These are phyloP conservation scores for Eudasyphora cyanicolor DNA, from an alignment of 2,888 invertebrate species.

Conservation along the genomic window DNA sequence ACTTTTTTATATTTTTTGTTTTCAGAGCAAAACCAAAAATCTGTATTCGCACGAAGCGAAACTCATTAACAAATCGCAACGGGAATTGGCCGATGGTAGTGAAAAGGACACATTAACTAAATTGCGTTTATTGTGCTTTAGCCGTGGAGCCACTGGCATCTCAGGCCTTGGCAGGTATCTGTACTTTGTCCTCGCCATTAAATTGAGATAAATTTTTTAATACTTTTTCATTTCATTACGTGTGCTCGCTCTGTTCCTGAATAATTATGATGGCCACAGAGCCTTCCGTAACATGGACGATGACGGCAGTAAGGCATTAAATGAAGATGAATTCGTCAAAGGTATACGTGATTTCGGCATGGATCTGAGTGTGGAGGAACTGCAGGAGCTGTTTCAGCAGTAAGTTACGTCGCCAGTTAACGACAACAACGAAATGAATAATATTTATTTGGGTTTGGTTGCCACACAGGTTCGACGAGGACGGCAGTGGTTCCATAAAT, in stretches of 20 bases:
- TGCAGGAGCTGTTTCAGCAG: slow-evolving; percentile 76
- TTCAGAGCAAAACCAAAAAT: slow-evolving; percentile 70
- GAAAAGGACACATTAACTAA: slow-evolving; percentile 90
- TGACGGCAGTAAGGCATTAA: slow-evolving; percentile 92
- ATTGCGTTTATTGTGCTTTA: slow-evolving; percentile 89
- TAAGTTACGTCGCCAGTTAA: slow-evolving; percentile 62
- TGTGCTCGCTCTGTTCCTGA: not conserved
- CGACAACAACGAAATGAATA: slow-evolving; percentile 18
- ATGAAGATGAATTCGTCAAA: slow-evolving; percentile 89
- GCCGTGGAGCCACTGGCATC: slow-evolving; percentile 93
- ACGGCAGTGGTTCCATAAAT: slow-evolving; percentile 90
- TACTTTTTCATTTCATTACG: slow-evolving; percentile 41
- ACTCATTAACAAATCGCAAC: slow-evolving; percentile 87
- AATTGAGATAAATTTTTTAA: slow-evolving; percentile 54
- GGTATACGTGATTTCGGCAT: slow-evolving; percentile 91
- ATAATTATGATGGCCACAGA: slow-evolving; percentile 79
- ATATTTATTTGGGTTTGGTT: not conserved
- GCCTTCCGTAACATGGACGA: slow-evolving; percentile 96
- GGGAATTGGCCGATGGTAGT: slow-evolving; percentile 83
- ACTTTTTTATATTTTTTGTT: slow-evolving; percentile 25
- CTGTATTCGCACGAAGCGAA: slow-evolving; percentile 85
- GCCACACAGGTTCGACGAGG: slow-evolving; percentile 85
- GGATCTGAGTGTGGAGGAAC: slow-evolving; percentile 82
- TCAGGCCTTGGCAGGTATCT: slow-evolving; percentile 90
- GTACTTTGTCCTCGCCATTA: not conserved